Evolutionary conservation across 2,888 invertebrate species (phyloP).

Genomic region (Anoncus sp.): DNA sequence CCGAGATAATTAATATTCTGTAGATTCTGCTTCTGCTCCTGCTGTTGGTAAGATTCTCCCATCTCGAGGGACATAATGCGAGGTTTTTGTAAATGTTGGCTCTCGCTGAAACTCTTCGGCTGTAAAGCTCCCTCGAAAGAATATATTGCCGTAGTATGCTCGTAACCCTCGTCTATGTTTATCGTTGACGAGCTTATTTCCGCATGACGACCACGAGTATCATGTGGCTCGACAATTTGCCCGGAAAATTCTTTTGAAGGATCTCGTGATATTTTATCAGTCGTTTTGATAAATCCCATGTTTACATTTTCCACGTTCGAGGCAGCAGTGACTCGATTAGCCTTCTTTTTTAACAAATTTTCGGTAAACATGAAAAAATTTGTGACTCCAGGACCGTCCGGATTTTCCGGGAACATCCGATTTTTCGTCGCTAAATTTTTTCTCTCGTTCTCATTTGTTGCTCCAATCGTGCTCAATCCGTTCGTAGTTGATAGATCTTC

Average conservation of each 20-base stretch:
- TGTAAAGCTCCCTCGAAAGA: background rate
- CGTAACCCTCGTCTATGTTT: slow-evolving; percentile 3
- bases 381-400: background rate
- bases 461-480: background rate
- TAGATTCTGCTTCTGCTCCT: background rate
- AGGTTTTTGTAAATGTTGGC: slow-evolving; percentile 3
- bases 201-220: background rate
- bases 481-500: background rate
- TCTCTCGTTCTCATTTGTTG: background rate
- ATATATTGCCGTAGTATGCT: background rate
- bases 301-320: background rate
- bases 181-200: background rate
- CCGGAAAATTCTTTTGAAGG: slow-evolving; percentile 2
- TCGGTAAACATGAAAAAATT: background rate
- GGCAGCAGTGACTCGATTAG: background rate
- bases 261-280: slow-evolving; percentile 1
- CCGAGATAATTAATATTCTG: slow-evolving; percentile 30
- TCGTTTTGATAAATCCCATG: background rate
- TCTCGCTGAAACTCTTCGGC: background rate
- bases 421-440: background rate
- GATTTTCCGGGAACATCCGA: background rate
- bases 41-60: slow-evolving; percentile 5
- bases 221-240: slow-evolving; percentile 3
- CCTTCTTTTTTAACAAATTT: slow-evolving; percentile 2
- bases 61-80: background rate